Conservation (phyloP, 2,113 vertebrate genomes). For the Spermophilus dauricus region DNA sequence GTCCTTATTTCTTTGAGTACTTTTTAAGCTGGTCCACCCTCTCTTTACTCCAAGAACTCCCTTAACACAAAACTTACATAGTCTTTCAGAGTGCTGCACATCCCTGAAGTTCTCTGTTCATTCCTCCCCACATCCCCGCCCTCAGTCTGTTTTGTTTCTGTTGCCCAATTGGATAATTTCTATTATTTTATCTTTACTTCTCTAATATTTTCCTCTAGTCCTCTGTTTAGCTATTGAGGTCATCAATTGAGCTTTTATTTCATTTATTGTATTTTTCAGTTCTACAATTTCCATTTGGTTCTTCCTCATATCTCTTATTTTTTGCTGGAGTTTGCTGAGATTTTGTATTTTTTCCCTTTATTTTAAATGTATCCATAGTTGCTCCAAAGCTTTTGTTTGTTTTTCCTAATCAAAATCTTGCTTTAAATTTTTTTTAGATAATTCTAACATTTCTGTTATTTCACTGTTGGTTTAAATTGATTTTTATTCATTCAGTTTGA, state of each 20-base stretch:
- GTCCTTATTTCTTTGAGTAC: background rate
- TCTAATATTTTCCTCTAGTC: background rate
- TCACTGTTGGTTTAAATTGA: background rate
- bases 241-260: background rate
- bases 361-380: slow-evolving; percentile 27
- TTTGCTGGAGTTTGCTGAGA: background rate
- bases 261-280: no score
- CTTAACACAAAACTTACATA: background rate
- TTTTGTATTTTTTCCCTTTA: background rate
- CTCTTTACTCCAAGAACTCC: background rate
- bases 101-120: background rate
- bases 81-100: background rate
- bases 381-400: background rate
- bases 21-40: background rate
- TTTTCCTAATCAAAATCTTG: background rate
- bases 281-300: no score
- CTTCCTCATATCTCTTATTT: background rate
- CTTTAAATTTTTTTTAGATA: background rate
- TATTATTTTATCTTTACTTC: background rate
- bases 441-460: background rate
- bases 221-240: background rate
- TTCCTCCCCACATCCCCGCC: background rate
- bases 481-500: background rate
- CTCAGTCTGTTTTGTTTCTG: background rate
- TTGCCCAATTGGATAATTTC: background rate